Base-by-base conservation (phyloP, 2,888 invertebrate genomes). In the Microplitis deprimator region DNA sequence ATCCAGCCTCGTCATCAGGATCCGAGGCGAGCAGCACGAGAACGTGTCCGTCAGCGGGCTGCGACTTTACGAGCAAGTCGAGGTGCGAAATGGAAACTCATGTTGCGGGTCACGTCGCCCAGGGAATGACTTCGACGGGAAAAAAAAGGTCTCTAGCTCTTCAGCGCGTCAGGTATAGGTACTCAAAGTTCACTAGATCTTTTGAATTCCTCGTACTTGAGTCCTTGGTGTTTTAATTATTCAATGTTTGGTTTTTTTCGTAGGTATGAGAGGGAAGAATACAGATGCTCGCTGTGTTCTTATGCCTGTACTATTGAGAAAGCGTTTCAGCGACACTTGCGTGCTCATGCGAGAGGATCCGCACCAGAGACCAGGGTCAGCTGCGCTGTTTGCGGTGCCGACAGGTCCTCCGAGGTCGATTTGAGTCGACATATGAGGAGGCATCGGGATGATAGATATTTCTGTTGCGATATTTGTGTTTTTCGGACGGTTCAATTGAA, bases 301-400 rank as follows among this genome's bases (percentile, higher is more conserved):
- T 92, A 92, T 82, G 91, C 91, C 1, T 92, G 92, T 82, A 92
- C 92, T 20, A 92, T 92, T 79, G 92, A 92, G 83, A 91, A 91
- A 82, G 92, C 92, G 1, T 91, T 91, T 79, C 89, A 91, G 70
- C 90, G 90, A 81, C 92, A 92, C 83, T 84, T 91, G 73, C 89
- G 91, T 77, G 88, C 90, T n/a, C 91, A 91, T 81, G 91, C 91
- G 61, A 84, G 85, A 59, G 90, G 91, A 68, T 85, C 86, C 5
- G 89, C 90, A 10, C 87, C 88, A 70, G 88, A 89, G 74, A 89
- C 87, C n/a, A 89, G 90, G 82, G 90, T 90, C 61, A 92, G 92
- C 79, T 92, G 92, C 82, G 91, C 91, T 29, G 91, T 92, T 50
- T 92, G 92, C 83, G 92, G 92, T 6, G 91, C 92, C 74, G 92